phyloP scores from a whole-genome alignment of 2,113 vertebrate species.

The crab-eating macaque (Macaca fascicularis) region T2T-MFA8v1.1 NC_088379.1:111884501-111885000 shows the following conservation, averaged over 20 bases:
- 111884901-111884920: background rate
- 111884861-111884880: background rate
- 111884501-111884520: background rate
- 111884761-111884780: background rate
- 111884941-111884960: background rate
- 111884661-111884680: background rate
- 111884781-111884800: background rate
- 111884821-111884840: background rate
- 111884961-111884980: background rate
- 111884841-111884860: background rate
- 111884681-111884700: background rate
- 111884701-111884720: background rate
- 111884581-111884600: background rate
- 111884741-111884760: background rate
- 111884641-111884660: background rate
- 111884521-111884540: background rate
- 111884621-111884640: background rate
- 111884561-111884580: slow-evolving; percentile 1
- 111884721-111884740: background rate
- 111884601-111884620: background rate
- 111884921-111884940: too few species aligned
- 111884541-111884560: background rate
- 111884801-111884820: background rate
- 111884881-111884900: background rate
- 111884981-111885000: background rate